These are phyloP conservation scores for Dermolepida albohirtum DNA, from an alignment of 2,888 invertebrate species.

Conservation along the genomic window DNA sequence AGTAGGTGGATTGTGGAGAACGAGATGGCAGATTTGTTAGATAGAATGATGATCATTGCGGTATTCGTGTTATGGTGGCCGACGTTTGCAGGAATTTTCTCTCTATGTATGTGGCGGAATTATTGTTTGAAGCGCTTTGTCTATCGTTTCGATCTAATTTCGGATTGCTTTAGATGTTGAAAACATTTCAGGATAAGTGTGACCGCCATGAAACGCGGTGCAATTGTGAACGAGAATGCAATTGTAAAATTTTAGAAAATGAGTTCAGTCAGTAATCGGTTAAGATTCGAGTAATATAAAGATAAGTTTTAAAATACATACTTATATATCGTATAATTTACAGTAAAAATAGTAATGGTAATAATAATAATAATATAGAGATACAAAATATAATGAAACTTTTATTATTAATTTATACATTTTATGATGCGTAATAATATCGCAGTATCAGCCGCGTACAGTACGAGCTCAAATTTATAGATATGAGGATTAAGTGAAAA, in stretches of 20 bases:
- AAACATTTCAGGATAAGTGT: neutral
- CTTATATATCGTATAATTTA: too few species aligned
- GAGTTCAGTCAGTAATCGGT: too few species aligned
- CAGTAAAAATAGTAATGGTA: too few species aligned
- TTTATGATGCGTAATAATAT: too few species aligned
- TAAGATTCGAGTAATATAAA: too few species aligned
- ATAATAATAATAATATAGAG: too few species aligned
- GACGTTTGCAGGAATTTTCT: constrained; percentile 23
- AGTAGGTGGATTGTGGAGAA: constrained; percentile 26
- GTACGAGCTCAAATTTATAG: too few species aligned
- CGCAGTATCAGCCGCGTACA: too few species aligned
- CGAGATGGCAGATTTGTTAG: constrained; percentile 43
- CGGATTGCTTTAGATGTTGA: constrained; percentile 22
- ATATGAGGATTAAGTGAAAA: too few species aligned
- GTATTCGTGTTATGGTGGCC: constrained; percentile 9
- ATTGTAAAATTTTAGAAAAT: neutral
- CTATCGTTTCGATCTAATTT: constrained; percentile 30
- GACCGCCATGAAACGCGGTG: neutral
- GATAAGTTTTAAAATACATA: too few species aligned
- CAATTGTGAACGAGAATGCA: constrained; percentile 9
- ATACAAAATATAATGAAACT: too few species aligned
- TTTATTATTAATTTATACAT: too few species aligned
- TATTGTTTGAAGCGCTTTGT: constrained; percentile 27
- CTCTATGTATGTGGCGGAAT: constrained; percentile 2
- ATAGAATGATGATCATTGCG: constrained; percentile 13